These are phyloP conservation scores for Tachina fera DNA, from an alignment of 2,888 invertebrate genomes.

Conservation along the genomic window DNA sequence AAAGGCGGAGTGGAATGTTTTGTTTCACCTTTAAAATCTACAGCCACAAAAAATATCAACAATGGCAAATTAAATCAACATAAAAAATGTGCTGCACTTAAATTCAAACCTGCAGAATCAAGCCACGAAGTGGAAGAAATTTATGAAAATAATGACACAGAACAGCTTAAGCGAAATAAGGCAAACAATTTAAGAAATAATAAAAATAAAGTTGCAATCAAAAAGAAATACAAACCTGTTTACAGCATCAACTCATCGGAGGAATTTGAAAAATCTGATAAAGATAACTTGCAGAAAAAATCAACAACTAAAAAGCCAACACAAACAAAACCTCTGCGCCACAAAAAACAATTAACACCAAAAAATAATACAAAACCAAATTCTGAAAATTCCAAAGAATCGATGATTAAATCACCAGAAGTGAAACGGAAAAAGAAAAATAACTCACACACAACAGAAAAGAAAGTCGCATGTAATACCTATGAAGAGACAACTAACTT, in stretches of 20 bases:
- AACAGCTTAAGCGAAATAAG: background rate
- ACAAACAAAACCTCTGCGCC: background rate
- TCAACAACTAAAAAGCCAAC: background rate
- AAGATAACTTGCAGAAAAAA: background rate
- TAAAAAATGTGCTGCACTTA: background rate
- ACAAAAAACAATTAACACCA: constrained; percentile 4
- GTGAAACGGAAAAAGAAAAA: background rate
- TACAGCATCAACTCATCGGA: constrained; percentile 36
- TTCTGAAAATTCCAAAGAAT: background rate
- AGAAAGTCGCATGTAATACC: background rate
- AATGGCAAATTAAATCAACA: background rate
- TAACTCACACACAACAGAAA: background rate
- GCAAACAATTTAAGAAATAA: background rate
- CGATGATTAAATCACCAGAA: background rate
- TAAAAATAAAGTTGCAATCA: background rate
- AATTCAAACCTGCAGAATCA: background rate
- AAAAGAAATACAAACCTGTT: background rate
- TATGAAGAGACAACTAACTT: background rate
- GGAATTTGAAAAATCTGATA: constrained; percentile 47
- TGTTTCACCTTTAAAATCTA: constrained; percentile 52
- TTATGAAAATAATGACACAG: background rate
- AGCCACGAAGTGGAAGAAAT: background rate
- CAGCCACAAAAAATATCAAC: background rate
- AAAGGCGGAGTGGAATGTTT: constrained; percentile 48
- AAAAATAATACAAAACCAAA: background rate